A percentile compares a stretch with the other conserved stretches of the same genome.
Conservation (phyloP, 2,888 invertebrate genomes). For the Apodemia duryi region DNA sequence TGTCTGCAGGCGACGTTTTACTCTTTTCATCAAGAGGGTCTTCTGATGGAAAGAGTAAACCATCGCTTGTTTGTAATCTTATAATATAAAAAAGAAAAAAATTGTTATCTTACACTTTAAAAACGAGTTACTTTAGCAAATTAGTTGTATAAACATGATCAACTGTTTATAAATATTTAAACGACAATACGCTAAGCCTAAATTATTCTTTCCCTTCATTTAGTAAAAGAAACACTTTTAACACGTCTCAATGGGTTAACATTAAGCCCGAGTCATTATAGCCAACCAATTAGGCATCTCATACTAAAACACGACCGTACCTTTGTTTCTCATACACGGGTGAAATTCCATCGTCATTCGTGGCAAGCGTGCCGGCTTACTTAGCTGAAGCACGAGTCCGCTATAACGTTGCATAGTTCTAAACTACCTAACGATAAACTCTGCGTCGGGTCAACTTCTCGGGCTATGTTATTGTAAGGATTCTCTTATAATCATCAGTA, state of each 20-base stretch:
- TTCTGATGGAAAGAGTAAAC: too few relatives aligned
- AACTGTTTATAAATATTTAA: too few relatives aligned
- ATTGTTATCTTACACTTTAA: too few relatives aligned
- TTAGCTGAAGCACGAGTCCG: conserved; percentile 36
- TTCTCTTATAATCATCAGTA: neutral
- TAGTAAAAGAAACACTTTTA: neutral
- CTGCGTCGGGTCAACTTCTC: conserved; percentile 2
- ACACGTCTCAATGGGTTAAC: neutral
- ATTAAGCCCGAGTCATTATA: conserved; percentile 2
- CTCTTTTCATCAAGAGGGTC: too few relatives aligned
- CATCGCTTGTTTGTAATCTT: too few relatives aligned
- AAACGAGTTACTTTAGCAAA: too few relatives aligned
- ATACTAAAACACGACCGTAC: conserved; percentile 47
- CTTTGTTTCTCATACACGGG: conserved; percentile 54
- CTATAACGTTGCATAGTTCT: conserved; percentile 18
- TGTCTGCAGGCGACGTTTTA: too few relatives aligned
- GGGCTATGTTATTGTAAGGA: conserved; percentile 6
- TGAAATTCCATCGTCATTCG: conserved; percentile 54
- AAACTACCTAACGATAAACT: conserved; percentile 9
- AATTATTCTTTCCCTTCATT: too few relatives aligned
- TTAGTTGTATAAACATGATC: too few relatives aligned
- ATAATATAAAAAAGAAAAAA: too few relatives aligned
- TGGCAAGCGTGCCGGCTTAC: conserved; percentile 44
- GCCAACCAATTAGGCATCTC: conserved; percentile 46
- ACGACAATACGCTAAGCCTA: too few relatives aligned